Percentiles rank a stretch among this genome's conserved stretches.
Conservation (phyloP, 2,113 vertebrate genomes). For the Plotosus lineatus region DNA sequence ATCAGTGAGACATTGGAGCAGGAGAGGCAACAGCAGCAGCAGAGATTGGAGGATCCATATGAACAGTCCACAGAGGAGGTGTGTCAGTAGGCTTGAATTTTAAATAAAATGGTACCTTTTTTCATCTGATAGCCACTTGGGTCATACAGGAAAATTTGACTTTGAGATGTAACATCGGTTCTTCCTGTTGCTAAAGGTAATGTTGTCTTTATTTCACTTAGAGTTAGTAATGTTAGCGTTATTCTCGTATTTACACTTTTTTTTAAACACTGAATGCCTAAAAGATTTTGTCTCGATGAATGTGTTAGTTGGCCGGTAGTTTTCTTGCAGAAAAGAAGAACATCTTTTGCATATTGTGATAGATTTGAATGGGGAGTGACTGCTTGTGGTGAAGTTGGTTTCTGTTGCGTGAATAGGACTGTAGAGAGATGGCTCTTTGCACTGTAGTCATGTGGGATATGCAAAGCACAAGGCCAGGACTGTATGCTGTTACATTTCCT, state of each 20-base stretch:
- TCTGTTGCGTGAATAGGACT: slow-evolving; percentile 5
- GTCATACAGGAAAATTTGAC: background rate
- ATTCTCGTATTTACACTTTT: background rate
- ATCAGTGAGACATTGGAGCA: slow-evolving; percentile 92
- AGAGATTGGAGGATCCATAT: slow-evolving; percentile 80
- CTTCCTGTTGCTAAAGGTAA: background rate
- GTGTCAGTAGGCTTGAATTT: slow-evolving; percentile 46
- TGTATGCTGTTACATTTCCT: slow-evolving; percentile 1
- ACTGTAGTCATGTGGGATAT: slow-evolving; percentile 22
- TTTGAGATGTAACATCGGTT: background rate
- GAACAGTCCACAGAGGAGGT: slow-evolving; percentile 80
- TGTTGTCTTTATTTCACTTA: background rate
- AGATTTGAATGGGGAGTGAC: slow-evolving; percentile 29
- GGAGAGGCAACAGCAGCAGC: slow-evolving; percentile 78
- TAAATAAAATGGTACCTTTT: background rate
- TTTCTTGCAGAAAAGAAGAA: background rate
- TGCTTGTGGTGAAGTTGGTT: slow-evolving; percentile 10
- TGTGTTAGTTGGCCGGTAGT: background rate
- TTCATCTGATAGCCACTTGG: background rate
- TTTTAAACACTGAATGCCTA: background rate
- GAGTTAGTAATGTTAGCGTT: background rate
- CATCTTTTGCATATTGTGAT: slow-evolving; percentile 26
- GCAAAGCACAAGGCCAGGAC: slow-evolving; percentile 29
- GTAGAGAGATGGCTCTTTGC: background rate
- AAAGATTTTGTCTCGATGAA: background rate